Conservation (phyloP, 2,888 invertebrate species). For the Lysandra bellargus region DNA sequence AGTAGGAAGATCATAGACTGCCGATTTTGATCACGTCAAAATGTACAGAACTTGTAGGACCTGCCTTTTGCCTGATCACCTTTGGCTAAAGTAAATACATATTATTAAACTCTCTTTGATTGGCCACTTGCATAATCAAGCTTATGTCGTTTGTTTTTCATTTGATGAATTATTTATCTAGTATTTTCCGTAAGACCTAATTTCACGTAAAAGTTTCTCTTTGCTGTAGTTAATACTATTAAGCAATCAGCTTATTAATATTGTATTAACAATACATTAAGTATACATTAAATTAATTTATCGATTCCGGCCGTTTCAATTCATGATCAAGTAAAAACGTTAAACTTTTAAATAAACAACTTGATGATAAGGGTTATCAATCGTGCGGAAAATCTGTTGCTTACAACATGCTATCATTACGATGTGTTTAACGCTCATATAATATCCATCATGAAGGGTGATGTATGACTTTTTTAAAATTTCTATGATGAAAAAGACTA, state of each 20-base stretch:
- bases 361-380: background rate
- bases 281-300: background rate
- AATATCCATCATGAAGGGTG: background rate
- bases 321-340: background rate
- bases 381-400: conserved; percentile 8
- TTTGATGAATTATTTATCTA: too few relatives aligned
- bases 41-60: too few relatives aligned
- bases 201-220: conserved; percentile 2
- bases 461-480: too few relatives aligned
- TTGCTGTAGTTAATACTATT: background rate
- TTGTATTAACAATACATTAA: background rate
- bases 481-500: too few relatives aligned
- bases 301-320: background rate
- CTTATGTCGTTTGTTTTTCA: too few relatives aligned
- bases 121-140: too few relatives aligned
- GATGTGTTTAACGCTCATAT: background rate
- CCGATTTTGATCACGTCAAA: too few relatives aligned
- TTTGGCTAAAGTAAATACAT: too few relatives aligned
- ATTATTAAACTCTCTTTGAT: too few relatives aligned
- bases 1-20: too few relatives aligned
- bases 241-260: background rate
- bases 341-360: background rate
- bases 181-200: background rate
- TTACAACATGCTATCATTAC: background rate
- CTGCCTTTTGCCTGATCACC: too few relatives aligned